Evolutionary conservation across 2,888 invertebrate species (phyloP), one percentile per base, ranked within the genome.

Genomic region (Oscheius myriophilus): DNA sequence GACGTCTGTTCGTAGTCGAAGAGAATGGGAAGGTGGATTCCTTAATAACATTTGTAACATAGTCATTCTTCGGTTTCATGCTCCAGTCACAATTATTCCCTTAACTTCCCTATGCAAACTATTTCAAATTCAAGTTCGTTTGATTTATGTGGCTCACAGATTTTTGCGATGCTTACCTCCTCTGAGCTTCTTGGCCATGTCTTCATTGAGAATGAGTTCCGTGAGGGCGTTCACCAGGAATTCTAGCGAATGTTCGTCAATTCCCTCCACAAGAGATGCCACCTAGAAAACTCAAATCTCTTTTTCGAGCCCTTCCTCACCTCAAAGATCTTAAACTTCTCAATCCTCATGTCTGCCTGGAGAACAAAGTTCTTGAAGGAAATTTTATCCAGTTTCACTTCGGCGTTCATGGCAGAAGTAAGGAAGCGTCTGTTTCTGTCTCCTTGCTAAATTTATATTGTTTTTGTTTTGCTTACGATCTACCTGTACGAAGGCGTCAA

Each of bases 401-500:
- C 82, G 21, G 83, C 85, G 42, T 81, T 72, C 85, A 85, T 85
- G 1, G 76, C 75, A 2, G 85, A 84, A 16, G 84, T 84, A 69
- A 85, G 75, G 73, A 85, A 85, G 14, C 85, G 80, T 0, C 84
- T 78, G 52, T 78, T 84, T 41, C 79, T 67, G 42, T 85, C 85
- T 46, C 76, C 75, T 79, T 86, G 84, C 83, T 85, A 26, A 49
- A 49, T 33, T 16, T 14, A 18, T 23, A 51, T 14, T n/a, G n/a
- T n/a, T n/a, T 16, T 43, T 43, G 12, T 16, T 43, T 43, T 14
- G 16, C 12, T 12, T 14, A 43, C 45, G 12, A 43, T n/a, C n/a
- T 67, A 84, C 84, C 77, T 78, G 82, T 16, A 85, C 85, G 71
- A 84, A 85, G 16, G 85, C 85, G 69, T 85, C 85, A 61, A 86